Base-by-base conservation (phyloP, 2,113 vertebrate genomes). In the Rhea pennata region DNA sequence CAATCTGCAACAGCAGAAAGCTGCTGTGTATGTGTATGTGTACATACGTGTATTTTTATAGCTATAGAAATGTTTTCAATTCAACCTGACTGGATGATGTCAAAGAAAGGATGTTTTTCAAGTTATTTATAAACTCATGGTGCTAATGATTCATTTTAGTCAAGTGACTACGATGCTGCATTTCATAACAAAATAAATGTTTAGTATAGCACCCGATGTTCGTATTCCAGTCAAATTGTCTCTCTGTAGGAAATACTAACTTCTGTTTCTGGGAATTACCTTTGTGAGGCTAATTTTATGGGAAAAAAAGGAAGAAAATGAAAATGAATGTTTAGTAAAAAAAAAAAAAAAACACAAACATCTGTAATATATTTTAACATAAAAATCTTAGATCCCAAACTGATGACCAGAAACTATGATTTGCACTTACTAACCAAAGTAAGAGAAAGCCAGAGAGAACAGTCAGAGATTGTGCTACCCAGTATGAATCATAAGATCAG, bases 91-190 rank as follows among this genome's bases (percentile, higher is more conserved):
- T 67, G 53, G 31, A 27, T 51, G 84, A 56, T 59, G 91, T 75
- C 2, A 95, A 71, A 95, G 70, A 95, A 90, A 92, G 48, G n/a
- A 84, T 79, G 70, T 84, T 91, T 84, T 87, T 76, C 74, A 65
- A 69, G 61, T 71, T 95, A 95, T 69, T 92, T 92, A 89, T 75
- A 74, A 95, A 84, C 21, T 48, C 48, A 77, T 26, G 15, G 13
- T 88, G 61, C 61, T 82, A 72, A 95, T 87, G 58, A 82, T 81
- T 96, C 85, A 82, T 91, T 93, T 92, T 29, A 89, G 39, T 61
- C 81, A 87, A 78, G 62, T 22, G 71, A 76, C 15, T 84, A 24
- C 89, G 58, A 65, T 65, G 65, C 10, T 87, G 2, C 69, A 69
- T 84, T 82, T 91, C 42, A 84, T n/a, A 95, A 91, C 14, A 84